Percentiles rank a stretch among this genome's conserved stretches.
phyloP scores from a whole-genome alignment of 1,140 invertebrate genomes.

The Ostrea edulis region DNA sequence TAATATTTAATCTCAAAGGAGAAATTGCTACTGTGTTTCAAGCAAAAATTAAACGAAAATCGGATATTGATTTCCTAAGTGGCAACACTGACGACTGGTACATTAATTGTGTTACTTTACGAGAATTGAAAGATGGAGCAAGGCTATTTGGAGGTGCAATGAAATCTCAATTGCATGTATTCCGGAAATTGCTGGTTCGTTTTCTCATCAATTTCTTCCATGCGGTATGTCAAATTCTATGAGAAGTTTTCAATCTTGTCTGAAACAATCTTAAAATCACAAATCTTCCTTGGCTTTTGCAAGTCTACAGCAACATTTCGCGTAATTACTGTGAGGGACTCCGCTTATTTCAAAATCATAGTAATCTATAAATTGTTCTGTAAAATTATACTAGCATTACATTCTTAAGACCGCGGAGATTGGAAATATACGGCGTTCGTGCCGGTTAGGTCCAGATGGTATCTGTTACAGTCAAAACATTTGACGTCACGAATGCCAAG shows the following conservation, averaged over 20 bases:
- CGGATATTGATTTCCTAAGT: not conserved
- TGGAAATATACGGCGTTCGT: no score
- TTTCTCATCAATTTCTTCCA: not conserved
- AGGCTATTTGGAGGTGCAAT: constrained; percentile 2
- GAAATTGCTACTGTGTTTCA: not conserved
- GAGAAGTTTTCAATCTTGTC: not conserved
- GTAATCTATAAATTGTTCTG: no score
- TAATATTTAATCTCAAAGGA: no score
- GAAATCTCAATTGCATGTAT: not conserved
- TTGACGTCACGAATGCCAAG: no score
- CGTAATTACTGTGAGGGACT: no score
- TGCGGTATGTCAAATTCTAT: not conserved
- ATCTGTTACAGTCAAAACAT: no score
- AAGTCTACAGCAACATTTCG: not conserved
- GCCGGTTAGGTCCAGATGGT: no score
- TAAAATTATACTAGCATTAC: no score
- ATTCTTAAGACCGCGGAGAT: no score
- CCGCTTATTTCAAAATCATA: no score
- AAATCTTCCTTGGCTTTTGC: not conserved
- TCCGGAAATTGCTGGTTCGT: not conserved
- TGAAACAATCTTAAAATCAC: not conserved
- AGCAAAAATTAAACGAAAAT: not conserved
- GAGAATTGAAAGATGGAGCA: not conserved
- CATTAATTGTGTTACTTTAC: not conserved
- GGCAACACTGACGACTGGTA: not conserved